These are phyloP conservation scores for Daphoenositta chrysoptera DNA, from an alignment of 2,113 vertebrate genomes.

Conservation along the genomic window DNA sequence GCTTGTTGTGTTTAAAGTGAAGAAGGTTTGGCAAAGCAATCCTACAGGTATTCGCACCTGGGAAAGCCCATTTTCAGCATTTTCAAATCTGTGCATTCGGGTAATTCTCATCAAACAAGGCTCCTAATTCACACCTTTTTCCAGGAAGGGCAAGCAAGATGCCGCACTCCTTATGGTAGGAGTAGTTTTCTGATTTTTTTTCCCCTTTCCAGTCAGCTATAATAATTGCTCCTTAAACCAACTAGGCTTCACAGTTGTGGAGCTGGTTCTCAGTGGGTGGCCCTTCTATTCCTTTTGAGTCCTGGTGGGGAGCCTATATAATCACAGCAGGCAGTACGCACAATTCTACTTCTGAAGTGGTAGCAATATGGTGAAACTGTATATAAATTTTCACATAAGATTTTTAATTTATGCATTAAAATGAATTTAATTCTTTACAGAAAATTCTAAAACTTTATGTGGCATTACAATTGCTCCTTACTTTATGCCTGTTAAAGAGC, in stretches of 20 bases:
- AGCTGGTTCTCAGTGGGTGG: not conserved
- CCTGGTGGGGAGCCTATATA: not conserved
- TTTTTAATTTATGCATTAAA: not conserved
- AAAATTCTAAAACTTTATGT: not conserved
- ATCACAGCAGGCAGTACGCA: not conserved
- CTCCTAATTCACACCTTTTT: not conserved
- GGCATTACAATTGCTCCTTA: not conserved
- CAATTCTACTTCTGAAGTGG: not conserved
- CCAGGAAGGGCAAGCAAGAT: not conserved
- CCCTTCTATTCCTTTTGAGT: not conserved
- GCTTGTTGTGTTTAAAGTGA: not conserved
- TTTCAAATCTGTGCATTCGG: not conserved
- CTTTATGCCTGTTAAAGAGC: not conserved
- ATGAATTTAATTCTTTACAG: not conserved
- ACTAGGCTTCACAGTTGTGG: not conserved
- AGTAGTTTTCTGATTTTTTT: not conserved
- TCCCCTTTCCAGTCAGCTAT: not conserved
- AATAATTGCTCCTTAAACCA: conserved; percentile 1
- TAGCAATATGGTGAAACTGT: not conserved
- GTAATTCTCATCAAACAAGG: not conserved
- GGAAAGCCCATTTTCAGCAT: not conserved
- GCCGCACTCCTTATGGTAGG: not conserved
- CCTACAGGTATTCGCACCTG: not conserved
- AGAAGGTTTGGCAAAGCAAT: not conserved
- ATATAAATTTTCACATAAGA: not conserved